Evolutionary conservation across 2,113 vertebrate genomes (phyloP), one percentile per base, ranked within the genome.

Genomic region (Percina caprodes): DNA sequence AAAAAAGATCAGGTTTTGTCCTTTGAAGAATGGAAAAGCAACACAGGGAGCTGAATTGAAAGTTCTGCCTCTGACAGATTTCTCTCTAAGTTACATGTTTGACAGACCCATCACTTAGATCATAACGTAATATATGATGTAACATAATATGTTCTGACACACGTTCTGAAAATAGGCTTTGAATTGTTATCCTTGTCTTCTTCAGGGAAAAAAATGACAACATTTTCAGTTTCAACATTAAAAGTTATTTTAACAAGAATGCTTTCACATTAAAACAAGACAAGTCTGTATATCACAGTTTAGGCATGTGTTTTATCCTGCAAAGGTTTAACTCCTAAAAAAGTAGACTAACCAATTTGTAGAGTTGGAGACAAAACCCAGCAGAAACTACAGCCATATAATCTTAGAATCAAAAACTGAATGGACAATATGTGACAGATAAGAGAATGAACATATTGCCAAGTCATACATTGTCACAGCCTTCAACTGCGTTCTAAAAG

Each of bases 401-500:
- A 54, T 18, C 23, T 49, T 48, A 55, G 39, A 9, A 39, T 39
- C 39, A 39, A 39, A 42, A 42, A 49, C 16, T 77, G 24, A 74
- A 23, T 48, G 51, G n/a, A 59, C 16, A 24, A 49, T 65, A n/a
- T 11, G 6, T 77, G 60, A 24, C n/a, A 62, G 42, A 45, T 56
- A 12, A 33, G 65, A 59, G 21, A 26, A 6, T 15, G 21, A 55
- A 23, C 14, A 39, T 76, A 59, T 8, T 80, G 78, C 83, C 45
- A 6, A 69, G 76, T 87, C 89, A 91, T 56, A 35, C 55, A 48
- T 33, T 56, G 35, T 49, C 62, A 63, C 66, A 79, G 68, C 62
- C 68, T 26, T 35, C 45, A 42, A 35, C 39, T 73, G 54, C 74
- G 70, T 82, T 85, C 45, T 89, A 68, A 85, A 88, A 78, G 78